Base-by-base conservation (phyloP, 2,888 invertebrate species). In the Mythimna lalbum region DNA sequence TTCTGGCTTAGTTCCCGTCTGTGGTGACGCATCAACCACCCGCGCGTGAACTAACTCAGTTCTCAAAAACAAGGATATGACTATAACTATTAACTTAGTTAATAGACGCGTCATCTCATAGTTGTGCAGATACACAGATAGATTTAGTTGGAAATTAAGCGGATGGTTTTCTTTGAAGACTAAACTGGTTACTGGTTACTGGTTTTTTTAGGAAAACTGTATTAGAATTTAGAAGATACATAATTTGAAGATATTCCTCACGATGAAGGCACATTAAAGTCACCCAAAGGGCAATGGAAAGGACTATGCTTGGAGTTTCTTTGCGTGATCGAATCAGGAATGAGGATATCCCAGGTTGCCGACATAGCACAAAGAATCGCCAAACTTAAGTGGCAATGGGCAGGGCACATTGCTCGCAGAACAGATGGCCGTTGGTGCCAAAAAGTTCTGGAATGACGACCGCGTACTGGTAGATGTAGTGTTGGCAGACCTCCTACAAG, bases 1-100 rank as follows among this genome's bases (percentile, higher is more conserved):
- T 43, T 47, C 19, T n/a, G 23, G 19, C 36, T 21, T 36, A 55
- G 4, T 49, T 62, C 39, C n/a, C 6, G 21, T n/a, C n/a, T 55
- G 39, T 39, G n/a, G 14, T 59, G 63, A 77, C 76, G 52, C 52
- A 69, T 59, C 6, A 50, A 1, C 14, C 47, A 23, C 52, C 61
- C 43, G 3, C 23, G 14, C 52, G n/a, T 47, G 17, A 23, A 4
- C 14, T 14, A 27, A n/a, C n/a, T 59, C 23, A 17, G n/a, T 63
- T 63, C 53, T 53, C 19, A 70, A 69, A 63, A 76, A 36, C 70
- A 63, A 49, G 74, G 70, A 75, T 70, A 63, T 63, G 77, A 69
- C 52, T 4, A 56, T 47, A 21, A 43, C 33, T 19, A 59, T 70
- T 55, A 47, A 50, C 63, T 33, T 33, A 49, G 49, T 43, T 76